Evolutionary conservation across 2,797 vertebrate genomes (phyloP).

Genomic region (Takifugu rubripes): DNA sequence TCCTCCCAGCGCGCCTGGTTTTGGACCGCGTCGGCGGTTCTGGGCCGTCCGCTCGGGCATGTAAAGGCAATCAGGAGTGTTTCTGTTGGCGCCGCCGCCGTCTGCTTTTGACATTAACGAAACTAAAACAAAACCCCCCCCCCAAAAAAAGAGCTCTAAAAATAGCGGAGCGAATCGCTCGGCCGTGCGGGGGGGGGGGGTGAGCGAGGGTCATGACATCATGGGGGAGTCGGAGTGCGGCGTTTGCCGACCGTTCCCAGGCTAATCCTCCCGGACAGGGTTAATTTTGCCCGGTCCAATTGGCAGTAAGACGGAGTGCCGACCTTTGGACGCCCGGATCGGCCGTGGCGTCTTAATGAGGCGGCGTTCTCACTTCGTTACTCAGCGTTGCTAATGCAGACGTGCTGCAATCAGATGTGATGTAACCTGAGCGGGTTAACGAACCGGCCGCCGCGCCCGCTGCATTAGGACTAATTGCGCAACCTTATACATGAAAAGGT

Average conservation of each 20-base stretch:
- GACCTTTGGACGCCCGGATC: slow-evolving; percentile 58
- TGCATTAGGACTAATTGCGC: slow-evolving; percentile 71
- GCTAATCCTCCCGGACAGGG: slow-evolving; percentile 63
- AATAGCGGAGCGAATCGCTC: slow-evolving; percentile 60
- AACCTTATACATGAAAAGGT: slow-evolving; percentile 64
- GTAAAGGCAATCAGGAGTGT: slow-evolving; percentile 69
- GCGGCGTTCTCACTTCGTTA: slow-evolving; percentile 56
- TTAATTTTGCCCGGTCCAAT: slow-evolving; percentile 57
- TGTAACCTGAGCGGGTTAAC: slow-evolving; percentile 72
- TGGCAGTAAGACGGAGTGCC: slow-evolving; percentile 51
- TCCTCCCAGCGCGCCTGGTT: slow-evolving; percentile 54
- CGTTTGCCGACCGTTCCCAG: slow-evolving; percentile 33
- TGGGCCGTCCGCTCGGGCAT: slow-evolving; percentile 63
- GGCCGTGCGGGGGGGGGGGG: slow-evolving; percentile 15
- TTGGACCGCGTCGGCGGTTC: slow-evolving; percentile 48
- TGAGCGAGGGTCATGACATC: slow-evolving; percentile 32
- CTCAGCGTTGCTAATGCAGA: slow-evolving; percentile 49
- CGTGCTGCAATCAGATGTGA: slow-evolving; percentile 55
- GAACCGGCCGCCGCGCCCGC: slow-evolving; percentile 54
- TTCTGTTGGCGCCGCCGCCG: slow-evolving; percentile 63
- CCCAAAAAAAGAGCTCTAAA: slow-evolving; percentile 52
- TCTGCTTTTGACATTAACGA: slow-evolving; percentile 51
- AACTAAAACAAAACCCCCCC: slow-evolving; percentile 41
- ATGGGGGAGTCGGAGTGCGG: slow-evolving; percentile 9
- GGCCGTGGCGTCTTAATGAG: slow-evolving; percentile 64